Evolutionary conservation across 2,888 invertebrate species (phyloP), one percentile per base, ranked within the genome.

Genomic region (Odontomyia ornata): DNA sequence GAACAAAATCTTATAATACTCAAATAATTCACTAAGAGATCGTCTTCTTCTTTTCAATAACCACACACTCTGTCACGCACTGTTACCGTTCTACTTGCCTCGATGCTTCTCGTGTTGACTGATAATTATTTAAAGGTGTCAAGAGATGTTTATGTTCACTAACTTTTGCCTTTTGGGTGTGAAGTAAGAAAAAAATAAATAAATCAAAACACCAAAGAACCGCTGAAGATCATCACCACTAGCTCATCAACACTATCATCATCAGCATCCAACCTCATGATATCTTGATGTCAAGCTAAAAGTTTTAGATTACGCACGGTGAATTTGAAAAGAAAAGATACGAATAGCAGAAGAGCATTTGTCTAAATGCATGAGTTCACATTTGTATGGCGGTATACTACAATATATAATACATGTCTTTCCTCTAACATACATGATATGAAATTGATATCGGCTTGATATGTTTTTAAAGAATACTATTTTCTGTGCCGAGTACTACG

Each of bases 41-140:
- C 18, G 18, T n/a, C n/a, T 56, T 56, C 25, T 60, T 21, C 60
- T n/a, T n/a, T 60, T n/a, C n/a, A n/a, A n/a, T n/a, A n/a, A n/a
- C n/a, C 7, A 60, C 60, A 60, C 36, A 36, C 9, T 36, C n/a
- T n/a, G 56, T 56, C 60, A 60, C 60, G 60, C 60, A 60, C 60
- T 60, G 60, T 60, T 60, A 25, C 23, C 60, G 60, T 15, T 60
- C 60, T 60, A 25, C 23, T 60, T 25, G 60, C 52, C 15, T 52
- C 52, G 52, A 52, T 15, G 60, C 60, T 60, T 60, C 13, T 25
- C 5, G 25, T 60, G 7, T 25, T 23, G 9, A n/a, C 60, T 21
- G 18, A 23, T 60, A 60, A 60, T 60, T 60, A 60, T 60, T 60
- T 18, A 60, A 60, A 60, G 60, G 60, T 60, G 60, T 60, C 25